Evolutionary conservation across 2,797 vertebrate species (phyloP).

Genomic region (Liasis olivaceus): DNA sequence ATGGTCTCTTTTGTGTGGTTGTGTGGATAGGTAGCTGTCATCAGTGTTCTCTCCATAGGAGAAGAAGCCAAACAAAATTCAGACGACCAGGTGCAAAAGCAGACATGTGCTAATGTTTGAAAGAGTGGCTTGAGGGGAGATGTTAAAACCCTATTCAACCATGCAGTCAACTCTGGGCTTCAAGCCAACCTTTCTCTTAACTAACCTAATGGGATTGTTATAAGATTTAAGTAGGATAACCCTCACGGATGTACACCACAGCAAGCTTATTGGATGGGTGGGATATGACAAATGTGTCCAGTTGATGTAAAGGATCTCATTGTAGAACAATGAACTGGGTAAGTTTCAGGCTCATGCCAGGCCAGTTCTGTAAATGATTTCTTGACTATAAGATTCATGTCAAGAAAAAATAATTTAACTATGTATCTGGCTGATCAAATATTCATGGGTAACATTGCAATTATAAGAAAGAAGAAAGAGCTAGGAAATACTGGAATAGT

Average conservation of each 20-base stretch:
- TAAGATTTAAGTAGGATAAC: background rate
- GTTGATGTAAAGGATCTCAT: background rate
- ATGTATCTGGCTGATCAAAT: background rate
- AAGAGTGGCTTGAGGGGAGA: background rate
- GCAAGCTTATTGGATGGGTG: background rate
- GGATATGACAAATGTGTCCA: background rate
- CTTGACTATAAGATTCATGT: background rate
- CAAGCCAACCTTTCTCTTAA: background rate
- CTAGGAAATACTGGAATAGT: background rate
- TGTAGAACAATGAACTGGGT: background rate
- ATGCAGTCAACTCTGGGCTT: background rate
- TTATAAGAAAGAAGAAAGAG: constrained; percentile 7
- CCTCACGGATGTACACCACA: background rate
- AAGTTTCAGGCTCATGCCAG: background rate
- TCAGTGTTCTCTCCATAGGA: background rate
- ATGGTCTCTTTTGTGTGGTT: background rate
- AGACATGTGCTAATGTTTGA: background rate
- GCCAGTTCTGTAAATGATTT: background rate
- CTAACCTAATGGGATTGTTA: background rate
- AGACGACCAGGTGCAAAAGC: background rate
- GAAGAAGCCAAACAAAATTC: background rate
- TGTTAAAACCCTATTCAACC: background rate
- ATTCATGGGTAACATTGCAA: background rate
- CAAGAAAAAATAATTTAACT: background rate
- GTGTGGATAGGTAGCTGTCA: background rate